Percentiles rank a stretch among this genome's conserved stretches.
phyloP scores from a whole-genome alignment of 2,797 vertebrate genomes.

The Numenius phaeopus region DNA sequence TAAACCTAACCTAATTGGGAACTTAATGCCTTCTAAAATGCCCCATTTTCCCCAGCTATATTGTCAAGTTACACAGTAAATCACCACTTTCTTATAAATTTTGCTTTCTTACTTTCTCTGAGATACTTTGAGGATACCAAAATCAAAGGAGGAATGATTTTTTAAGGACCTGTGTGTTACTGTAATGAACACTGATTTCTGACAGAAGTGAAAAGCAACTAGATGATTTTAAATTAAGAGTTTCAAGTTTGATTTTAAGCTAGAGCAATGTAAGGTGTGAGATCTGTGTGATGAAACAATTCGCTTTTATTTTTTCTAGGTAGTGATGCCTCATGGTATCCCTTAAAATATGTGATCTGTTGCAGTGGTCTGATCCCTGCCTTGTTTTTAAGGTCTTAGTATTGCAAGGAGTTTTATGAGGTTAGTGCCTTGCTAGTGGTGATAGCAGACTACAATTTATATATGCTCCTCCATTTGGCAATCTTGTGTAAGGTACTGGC shows the following conservation, averaged over 20 bases:
- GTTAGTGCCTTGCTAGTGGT: background rate
- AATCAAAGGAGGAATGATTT: background rate
- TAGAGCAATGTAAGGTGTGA: background rate
- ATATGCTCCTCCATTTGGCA: background rate
- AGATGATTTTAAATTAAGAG: accelerated
- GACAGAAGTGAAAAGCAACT: background rate
- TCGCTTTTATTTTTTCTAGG: background rate
- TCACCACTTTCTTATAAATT: background rate
- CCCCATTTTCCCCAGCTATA: background rate
- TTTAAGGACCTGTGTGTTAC: background rate
- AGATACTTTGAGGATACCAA: background rate
- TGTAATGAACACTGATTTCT: background rate
- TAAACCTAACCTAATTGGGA: background rate
- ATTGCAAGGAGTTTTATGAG: background rate
- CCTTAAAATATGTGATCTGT: background rate
- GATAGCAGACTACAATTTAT: background rate
- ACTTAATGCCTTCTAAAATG: background rate
- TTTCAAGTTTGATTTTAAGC: background rate
- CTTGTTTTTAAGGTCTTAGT: background rate
- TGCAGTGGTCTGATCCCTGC: background rate
- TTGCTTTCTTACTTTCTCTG: background rate
- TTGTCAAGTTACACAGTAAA: background rate
- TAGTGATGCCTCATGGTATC: accelerated
- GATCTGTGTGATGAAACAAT: background rate
- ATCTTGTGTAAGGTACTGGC: background rate